Evolutionary conservation across 1,140 invertebrate species (phyloP).

Genomic region (Hylaeus volcanicus): DNA sequence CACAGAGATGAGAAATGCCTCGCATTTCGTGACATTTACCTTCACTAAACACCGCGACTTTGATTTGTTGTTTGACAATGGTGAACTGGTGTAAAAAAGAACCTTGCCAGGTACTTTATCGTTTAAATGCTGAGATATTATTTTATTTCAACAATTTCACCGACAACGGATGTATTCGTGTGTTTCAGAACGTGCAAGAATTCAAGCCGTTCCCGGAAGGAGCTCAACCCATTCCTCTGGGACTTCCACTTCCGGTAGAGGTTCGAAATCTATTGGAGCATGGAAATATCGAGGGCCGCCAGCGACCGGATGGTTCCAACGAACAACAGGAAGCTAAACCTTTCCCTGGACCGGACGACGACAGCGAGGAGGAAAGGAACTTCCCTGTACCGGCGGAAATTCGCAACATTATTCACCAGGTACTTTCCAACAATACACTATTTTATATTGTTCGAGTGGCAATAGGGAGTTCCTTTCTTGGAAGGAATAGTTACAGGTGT

Average conservation of each 20-base stretch:
- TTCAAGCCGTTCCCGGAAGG: constrained; percentile 75
- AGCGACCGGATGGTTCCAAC: constrained; percentile 63
- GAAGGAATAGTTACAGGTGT: no score
- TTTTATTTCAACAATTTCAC: no score
- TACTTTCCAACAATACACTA: constrained; percentile 24
- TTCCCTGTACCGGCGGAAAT: constrained; percentile 74
- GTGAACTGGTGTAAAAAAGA: no score
- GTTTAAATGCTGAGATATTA: no score
- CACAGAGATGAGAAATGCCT: no score
- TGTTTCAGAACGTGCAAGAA: constrained; percentile 65
- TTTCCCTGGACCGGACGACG: constrained; percentile 70
- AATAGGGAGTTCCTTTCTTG: no score
- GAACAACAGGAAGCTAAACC: constrained; percentile 73
- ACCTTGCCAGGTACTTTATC: no score
- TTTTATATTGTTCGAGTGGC: neutral
- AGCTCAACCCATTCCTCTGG: constrained; percentile 70
- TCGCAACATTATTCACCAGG: constrained; percentile 75
- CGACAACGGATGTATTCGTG: neutral
- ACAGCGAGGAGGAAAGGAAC: constrained; percentile 72
- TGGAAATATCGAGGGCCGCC: constrained; percentile 75
- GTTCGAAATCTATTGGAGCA: constrained; percentile 75
- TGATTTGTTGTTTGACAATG: no score
- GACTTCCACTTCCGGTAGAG: constrained; percentile 74
- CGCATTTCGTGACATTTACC: no score
- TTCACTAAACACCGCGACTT: no score